These are phyloP conservation scores for Pedionomus torquatus DNA, from an alignment of 2,113 vertebrate genomes.

Conservation along the genomic window DNA sequence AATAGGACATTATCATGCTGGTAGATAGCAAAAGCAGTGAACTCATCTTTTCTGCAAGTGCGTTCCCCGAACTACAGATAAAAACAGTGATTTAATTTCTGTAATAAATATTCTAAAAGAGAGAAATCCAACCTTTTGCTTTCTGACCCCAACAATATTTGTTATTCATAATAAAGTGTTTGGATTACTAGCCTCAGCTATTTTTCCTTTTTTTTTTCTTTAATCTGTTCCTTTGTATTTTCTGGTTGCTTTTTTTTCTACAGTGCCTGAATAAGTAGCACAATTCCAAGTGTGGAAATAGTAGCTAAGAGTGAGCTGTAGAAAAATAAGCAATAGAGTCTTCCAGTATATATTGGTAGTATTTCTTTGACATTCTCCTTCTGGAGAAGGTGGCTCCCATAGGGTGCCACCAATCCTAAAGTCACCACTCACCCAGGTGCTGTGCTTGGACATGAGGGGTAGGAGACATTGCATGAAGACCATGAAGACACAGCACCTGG, in stretches of 20 bases:
- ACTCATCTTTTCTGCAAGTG: conserved; percentile 6
- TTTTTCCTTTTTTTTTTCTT: conserved; percentile 1
- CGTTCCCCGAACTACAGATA: background rate
- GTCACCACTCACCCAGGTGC: background rate
- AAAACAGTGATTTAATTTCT: conserved; percentile 40
- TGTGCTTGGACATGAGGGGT: accelerated
- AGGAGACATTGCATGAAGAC: background rate
- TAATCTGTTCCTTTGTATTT: background rate
- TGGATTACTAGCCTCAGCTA: background rate
- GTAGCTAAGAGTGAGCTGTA: background rate
- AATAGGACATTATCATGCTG: background rate
- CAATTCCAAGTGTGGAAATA: background rate
- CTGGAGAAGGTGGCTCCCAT: background rate
- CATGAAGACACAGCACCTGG: background rate
- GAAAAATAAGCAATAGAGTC: background rate
- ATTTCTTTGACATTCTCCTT: background rate
- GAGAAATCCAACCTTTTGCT: conserved; percentile 21
- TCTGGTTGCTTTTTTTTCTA: background rate
- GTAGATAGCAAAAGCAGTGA: conserved; percentile 44
- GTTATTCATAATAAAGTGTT: background rate
- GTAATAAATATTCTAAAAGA: conserved; percentile 21
- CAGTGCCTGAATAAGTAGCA: background rate
- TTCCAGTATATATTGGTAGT: background rate
- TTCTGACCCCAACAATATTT: conserved; percentile 27
- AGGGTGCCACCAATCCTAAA: background rate